phyloP scores from a whole-genome alignment of 2,113 vertebrate species.

The Rynchops niger region DNA sequence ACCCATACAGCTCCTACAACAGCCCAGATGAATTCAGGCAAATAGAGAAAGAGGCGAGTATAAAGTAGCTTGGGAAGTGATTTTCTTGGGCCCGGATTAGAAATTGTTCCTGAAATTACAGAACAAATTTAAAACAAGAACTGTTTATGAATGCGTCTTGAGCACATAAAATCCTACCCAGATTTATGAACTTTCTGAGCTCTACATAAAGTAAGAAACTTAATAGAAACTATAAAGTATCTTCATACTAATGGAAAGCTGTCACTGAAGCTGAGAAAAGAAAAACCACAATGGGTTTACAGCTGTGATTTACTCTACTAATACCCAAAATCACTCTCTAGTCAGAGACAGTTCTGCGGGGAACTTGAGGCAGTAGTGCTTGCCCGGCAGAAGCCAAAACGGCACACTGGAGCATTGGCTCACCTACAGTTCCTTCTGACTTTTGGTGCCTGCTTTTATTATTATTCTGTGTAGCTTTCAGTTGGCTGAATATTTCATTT shows the following conservation, averaged over 20 bases:
- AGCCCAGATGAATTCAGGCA: conserved; percentile 92
- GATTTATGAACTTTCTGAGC: not conserved
- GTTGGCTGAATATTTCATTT: not conserved
- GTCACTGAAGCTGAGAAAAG: not conserved
- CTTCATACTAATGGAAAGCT: not conserved
- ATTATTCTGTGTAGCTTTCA: not conserved
- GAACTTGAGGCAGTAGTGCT: not conserved
- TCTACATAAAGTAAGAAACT: not conserved
- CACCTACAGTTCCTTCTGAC: not conserved
- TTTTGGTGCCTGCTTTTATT: not conserved
- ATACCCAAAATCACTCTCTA: not conserved
- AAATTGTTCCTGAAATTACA: conserved; percentile 87
- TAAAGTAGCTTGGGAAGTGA: conserved; percentile 90
- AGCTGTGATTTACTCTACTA: not conserved
- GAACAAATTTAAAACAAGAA: not conserved
- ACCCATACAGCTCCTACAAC: conserved; percentile 88
- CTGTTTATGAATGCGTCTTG: not conserved
- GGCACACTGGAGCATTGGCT: fast-evolving
- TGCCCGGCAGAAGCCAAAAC: not conserved
- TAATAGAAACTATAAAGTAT: not conserved
- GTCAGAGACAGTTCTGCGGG: not conserved
- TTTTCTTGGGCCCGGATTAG: conserved; percentile 89
- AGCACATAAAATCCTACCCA: not conserved
- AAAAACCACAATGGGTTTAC: not conserved
- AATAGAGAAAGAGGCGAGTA: conserved; percentile 84